Conservation (phyloP, 1,140 invertebrate species). For the Calliphora vicina region DNA sequence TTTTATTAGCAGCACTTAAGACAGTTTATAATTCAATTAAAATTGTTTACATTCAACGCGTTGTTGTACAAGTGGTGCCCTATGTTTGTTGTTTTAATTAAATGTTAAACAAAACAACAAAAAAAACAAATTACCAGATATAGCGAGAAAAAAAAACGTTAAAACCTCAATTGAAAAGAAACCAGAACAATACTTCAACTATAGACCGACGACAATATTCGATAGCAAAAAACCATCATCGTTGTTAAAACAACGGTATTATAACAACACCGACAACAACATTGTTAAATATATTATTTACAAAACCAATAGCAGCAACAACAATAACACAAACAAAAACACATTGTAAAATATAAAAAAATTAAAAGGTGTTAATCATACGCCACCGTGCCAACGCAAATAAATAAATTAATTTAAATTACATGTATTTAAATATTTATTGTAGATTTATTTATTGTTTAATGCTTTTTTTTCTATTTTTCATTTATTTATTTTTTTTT, state of each 20-base stretch:
- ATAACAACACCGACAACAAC: not conserved
- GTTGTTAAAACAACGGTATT: no score
- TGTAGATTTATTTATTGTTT: not conserved
- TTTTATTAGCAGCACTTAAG: slow-evolving; percentile 31
- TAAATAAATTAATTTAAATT: slow-evolving; percentile 36
- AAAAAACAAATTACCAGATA: no score
- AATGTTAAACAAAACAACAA: not conserved
- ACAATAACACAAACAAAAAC: not conserved
- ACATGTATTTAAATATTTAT: slow-evolving; percentile 15
- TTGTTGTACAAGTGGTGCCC: not conserved
- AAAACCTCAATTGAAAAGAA: no score
- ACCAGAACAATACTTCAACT: no score
- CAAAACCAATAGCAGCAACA: not conserved
- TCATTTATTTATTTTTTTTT: not conserved
- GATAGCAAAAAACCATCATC: no score
- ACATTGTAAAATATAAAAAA: not conserved
- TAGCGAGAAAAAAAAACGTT: no score
- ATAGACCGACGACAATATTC: no score
- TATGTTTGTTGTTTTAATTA: not conserved
- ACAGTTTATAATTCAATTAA: slow-evolving; percentile 28
- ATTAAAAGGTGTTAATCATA: slow-evolving; percentile 31
- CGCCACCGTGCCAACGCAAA: slow-evolving; percentile 30
- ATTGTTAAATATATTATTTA: not conserved
- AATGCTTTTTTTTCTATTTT: not conserved
- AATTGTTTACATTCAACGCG: slow-evolving; percentile 20